A percentile compares a stretch with the other conserved stretches of the same genome.
phyloP scores from a whole-genome alignment of 2,113 vertebrate genomes.

The Cynoglossus semilaevis region DNA sequence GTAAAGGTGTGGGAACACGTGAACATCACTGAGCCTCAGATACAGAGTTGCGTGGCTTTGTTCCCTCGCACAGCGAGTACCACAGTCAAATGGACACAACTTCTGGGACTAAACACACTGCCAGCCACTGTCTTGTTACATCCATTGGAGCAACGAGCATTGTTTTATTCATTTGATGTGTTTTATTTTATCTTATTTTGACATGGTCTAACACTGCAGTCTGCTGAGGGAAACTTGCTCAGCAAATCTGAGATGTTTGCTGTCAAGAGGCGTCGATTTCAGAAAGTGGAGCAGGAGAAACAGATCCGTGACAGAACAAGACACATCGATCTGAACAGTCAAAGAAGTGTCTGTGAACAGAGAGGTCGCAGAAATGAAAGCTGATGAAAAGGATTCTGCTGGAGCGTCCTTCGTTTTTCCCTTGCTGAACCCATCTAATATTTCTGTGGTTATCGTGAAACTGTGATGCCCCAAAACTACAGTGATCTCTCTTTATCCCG shows the following conservation, averaged over 20 bases:
- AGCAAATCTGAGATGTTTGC: constrained; percentile 24
- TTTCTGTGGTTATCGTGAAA: constrained; percentile 60
- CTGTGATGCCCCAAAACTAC: constrained; percentile 55
- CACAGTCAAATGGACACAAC: constrained; percentile 8
- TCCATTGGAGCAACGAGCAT: constrained; percentile 25
- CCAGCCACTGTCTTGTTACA: constrained; percentile 55
- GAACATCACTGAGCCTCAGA: constrained; percentile 18
- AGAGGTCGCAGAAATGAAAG: constrained; percentile 27
- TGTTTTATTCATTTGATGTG: constrained; percentile 6
- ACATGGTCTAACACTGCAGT: constrained; percentile 4
- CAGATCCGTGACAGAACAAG: constrained; percentile 5
- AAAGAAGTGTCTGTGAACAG: background rate
- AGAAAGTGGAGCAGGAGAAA: constrained; percentile 9
- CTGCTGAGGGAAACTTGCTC: constrained; percentile 12
- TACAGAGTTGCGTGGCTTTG: background rate
- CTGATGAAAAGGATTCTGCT: constrained; percentile 31
- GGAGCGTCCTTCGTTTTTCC: constrained; percentile 24
- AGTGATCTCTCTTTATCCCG: constrained; percentile 28
- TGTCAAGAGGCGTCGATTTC: constrained; percentile 31
- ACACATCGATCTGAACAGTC: constrained; percentile 12
- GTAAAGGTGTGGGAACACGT: background rate
- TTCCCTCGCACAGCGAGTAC: no score
- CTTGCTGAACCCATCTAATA: constrained; percentile 48
- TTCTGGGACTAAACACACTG: constrained; percentile 60
- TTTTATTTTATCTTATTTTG: background rate